Evolutionary conservation across 2,888 invertebrate species (phyloP).

Genomic region (Tachina fera): DNA sequence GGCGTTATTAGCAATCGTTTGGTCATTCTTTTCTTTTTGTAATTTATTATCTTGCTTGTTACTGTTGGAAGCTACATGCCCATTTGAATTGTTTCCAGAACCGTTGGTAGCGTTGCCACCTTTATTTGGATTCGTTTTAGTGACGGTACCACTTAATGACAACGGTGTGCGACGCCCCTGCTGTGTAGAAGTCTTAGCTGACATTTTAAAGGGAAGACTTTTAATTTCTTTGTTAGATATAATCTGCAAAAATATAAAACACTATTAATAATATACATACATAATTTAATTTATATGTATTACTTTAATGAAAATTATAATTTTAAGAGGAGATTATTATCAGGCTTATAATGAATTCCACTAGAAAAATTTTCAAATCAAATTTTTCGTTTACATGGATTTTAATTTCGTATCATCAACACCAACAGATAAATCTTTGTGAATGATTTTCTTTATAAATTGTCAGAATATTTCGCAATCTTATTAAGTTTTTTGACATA

Average conservation of each 20-base stretch:
- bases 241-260: conserved; percentile 11
- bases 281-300: too few species aligned
- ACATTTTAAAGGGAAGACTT: conserved; percentile 74
- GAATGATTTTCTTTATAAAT: too few species aligned
- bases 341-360: too few species aligned
- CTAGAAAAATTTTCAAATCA: too few species aligned
- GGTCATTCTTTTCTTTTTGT: conserved; percentile 73
- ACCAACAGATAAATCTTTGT: too few species aligned
- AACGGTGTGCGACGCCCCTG: conserved; percentile 76
- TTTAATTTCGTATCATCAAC: too few species aligned
- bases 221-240: conserved; percentile 6
- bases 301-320: too few species aligned
- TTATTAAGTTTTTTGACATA: too few species aligned
- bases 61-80: conserved; percentile 64
- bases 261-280: neutral
- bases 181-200: conserved; percentile 78
- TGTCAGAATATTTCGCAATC: too few species aligned
- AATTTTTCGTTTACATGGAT: too few species aligned
- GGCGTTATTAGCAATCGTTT: conserved; percentile 23
- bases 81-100: conserved; percentile 56
- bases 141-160: conserved; percentile 72
- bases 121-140: conserved; percentile 69
- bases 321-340: too few species aligned
- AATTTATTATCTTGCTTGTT: conserved; percentile 69
- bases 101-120: conserved; percentile 30